Percentiles rank a stretch among this genome's conserved stretches.
Conservation (phyloP, 2,797 vertebrate species). For the Sus cebifrons region DNA sequence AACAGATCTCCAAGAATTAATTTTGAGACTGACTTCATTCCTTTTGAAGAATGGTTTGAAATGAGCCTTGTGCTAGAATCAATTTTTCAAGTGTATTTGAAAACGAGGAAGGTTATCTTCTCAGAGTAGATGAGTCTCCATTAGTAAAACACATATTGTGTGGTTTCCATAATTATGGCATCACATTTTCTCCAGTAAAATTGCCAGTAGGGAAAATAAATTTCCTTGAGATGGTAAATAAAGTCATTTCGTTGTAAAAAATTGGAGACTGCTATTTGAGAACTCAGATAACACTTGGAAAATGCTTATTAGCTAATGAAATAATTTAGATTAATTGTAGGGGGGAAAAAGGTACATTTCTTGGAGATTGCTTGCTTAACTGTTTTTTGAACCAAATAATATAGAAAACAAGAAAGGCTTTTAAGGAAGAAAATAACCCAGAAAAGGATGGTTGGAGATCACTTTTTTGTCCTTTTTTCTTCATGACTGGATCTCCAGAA, state of each 20-base stretch:
- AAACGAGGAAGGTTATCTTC: constrained; percentile 66
- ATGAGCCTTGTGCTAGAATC: constrained; percentile 72
- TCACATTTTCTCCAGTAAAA: constrained; percentile 76
- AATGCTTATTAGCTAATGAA: constrained; percentile 57
- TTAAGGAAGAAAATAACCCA: constrained; percentile 8
- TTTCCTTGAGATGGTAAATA: constrained; percentile 54
- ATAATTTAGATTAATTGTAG: constrained; percentile 56
- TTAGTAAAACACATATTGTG: constrained; percentile 81
- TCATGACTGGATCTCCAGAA: constrained; percentile 35
- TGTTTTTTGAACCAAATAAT: constrained; percentile 47
- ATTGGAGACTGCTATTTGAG: constrained; percentile 51
- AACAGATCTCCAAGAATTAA: constrained; percentile 80
- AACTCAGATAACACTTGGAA: constrained; percentile 51
- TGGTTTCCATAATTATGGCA: constrained; percentile 68
- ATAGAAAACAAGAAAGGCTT: constrained; percentile 52
- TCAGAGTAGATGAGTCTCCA: constrained; percentile 68
- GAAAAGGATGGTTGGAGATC: background rate
- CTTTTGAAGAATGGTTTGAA: constrained; percentile 80
- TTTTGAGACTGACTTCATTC: constrained; percentile 79
- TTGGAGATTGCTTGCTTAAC: constrained; percentile 51
- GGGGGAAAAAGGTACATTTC: constrained; percentile 29
- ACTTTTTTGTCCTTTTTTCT: background rate
- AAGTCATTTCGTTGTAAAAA: constrained; percentile 60
- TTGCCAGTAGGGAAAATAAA: constrained; percentile 68
- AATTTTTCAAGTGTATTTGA: constrained; percentile 81